These are phyloP conservation scores for Paramisgurnus dabryanus DNA, from an alignment of 2,113 vertebrate species.

Conservation along the genomic window DNA sequence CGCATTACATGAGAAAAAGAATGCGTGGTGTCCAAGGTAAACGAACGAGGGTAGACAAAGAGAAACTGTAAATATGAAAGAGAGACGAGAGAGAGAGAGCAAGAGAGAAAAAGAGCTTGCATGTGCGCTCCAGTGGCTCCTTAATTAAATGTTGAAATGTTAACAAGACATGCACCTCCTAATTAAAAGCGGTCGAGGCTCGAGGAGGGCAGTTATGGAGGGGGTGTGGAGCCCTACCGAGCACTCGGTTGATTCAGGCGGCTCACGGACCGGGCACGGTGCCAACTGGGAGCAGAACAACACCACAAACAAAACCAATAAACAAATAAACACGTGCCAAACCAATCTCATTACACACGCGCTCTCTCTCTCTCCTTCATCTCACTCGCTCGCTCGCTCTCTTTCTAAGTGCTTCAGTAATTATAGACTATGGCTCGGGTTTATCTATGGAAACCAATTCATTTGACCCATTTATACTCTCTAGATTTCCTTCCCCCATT, in stretches of 20 bases:
- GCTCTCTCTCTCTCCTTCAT: conserved; percentile 23
- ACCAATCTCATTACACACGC: conserved; percentile 52
- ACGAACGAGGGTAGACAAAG: conserved; percentile 17
- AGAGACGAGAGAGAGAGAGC: conserved; percentile 15
- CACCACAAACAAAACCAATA: conserved; percentile 61
- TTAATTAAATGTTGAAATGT: conserved; percentile 82
- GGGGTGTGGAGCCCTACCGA: conserved; percentile 60
- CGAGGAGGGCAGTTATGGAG: conserved; percentile 57
- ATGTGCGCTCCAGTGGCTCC: conserved; percentile 69
- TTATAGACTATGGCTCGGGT: conserved; percentile 45
- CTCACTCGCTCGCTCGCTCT: conserved; percentile 32
- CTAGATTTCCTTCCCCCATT: conserved; percentile 42
- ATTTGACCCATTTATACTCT: conserved; percentile 56
- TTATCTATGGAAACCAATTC: conserved; percentile 56
- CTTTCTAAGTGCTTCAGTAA: conserved; percentile 53
- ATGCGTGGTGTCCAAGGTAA: conserved; percentile 4
- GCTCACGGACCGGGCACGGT: conserved; percentile 63
- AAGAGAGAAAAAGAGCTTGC: conserved; percentile 26
- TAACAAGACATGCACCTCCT: conserved; percentile 76
- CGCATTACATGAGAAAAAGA: conserved; percentile 11
- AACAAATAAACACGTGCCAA: conserved; percentile 69
- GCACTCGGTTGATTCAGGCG: conserved; percentile 55
- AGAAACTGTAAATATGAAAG: background rate
- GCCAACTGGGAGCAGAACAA: conserved; percentile 63
- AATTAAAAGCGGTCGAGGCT: conserved; percentile 73